These are phyloP conservation scores for Diaprepes abbreviatus DNA, from an alignment of 2,888 invertebrate species.

Conservation along the genomic window DNA sequence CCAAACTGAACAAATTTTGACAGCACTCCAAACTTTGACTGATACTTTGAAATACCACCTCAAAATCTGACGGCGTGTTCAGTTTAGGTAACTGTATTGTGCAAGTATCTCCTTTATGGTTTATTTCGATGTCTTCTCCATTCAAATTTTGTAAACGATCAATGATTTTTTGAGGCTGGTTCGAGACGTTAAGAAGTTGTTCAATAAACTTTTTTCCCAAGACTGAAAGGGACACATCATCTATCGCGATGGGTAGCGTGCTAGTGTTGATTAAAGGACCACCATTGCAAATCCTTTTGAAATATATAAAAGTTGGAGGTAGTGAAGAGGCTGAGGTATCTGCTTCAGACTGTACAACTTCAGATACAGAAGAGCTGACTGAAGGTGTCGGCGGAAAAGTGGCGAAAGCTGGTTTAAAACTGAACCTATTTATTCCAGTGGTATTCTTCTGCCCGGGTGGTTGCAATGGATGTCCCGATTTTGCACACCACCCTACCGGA, in stretches of 20 bases:
- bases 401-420: slow-evolving; percentile 67
- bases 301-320: slow-evolving; percentile 70
- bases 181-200: slow-evolving; percentile 61
- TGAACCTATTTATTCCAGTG: slow-evolving; percentile 73
- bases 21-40: slow-evolving; percentile 72
- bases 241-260: slow-evolving; percentile 68
- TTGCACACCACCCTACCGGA: slow-evolving; percentile 96
- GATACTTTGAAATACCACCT: slow-evolving; percentile 70
- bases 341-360: slow-evolving; percentile 65
- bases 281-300: slow-evolving; percentile 69
- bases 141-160: slow-evolving; percentile 61
- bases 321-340: slow-evolving; percentile 69
- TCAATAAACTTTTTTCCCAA: slow-evolving; percentile 64
- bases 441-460: slow-evolving; percentile 92
- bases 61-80: slow-evolving; percentile 65
- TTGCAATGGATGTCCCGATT: slow-evolving; percentile 93
- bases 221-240: slow-evolving; percentile 67
- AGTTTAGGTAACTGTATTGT: slow-evolving; percentile 72
- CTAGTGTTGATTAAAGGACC: slow-evolving; percentile 70
- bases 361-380: slow-evolving; percentile 57
- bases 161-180: slow-evolving; percentile 63
- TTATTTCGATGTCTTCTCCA: slow-evolving; percentile 65
- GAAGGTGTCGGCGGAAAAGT: slow-evolving; percentile 53
- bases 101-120: slow-evolving; percentile 68
- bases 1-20: slow-evolving; percentile 70